These are phyloP conservation scores for Arenicola marina DNA, from an alignment of 2,888 invertebrate genomes.

Conservation along the genomic window DNA sequence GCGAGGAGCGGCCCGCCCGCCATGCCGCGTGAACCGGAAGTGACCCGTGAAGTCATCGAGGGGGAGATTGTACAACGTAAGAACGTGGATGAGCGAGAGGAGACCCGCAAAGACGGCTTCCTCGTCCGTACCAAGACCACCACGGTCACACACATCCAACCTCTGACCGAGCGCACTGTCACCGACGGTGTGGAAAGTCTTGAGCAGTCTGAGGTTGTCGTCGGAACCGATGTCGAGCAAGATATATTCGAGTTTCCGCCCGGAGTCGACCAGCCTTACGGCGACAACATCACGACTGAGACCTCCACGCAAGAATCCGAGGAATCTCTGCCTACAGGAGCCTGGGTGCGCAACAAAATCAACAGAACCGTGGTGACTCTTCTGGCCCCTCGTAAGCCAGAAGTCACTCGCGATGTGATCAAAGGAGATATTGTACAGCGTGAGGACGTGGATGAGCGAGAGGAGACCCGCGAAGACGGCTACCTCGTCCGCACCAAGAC, in stretches of 20 bases:
- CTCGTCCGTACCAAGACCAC: background rate
- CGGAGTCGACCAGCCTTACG: constrained; percentile 15
- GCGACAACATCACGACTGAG: constrained; percentile 13
- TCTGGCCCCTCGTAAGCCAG: background rate
- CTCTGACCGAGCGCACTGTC: background rate
- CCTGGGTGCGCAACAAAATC: constrained; percentile 17
- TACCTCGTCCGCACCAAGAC: background rate
- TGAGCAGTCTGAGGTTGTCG: background rate
- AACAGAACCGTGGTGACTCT: background rate
- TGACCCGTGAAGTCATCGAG: background rate
- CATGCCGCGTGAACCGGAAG: too few relatives aligned
- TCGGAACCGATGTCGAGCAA: constrained; percentile 4
- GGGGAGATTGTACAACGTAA: background rate
- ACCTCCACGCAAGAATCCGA: constrained; percentile 23
- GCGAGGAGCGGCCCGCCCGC: too few relatives aligned
- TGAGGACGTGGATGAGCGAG: background rate
- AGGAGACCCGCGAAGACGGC: background rate
- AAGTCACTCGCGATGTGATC: background rate
- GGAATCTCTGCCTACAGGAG: constrained; percentile 22
- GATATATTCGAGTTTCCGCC: constrained; percentile 20
- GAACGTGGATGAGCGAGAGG: background rate
- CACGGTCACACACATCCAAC: background rate
- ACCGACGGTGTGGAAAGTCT: background rate
- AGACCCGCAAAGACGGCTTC: background rate
- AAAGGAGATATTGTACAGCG: background rate